Conservation (phyloP, 2,888 invertebrate genomes). For the Cordylochernes scorpioides region DNA sequence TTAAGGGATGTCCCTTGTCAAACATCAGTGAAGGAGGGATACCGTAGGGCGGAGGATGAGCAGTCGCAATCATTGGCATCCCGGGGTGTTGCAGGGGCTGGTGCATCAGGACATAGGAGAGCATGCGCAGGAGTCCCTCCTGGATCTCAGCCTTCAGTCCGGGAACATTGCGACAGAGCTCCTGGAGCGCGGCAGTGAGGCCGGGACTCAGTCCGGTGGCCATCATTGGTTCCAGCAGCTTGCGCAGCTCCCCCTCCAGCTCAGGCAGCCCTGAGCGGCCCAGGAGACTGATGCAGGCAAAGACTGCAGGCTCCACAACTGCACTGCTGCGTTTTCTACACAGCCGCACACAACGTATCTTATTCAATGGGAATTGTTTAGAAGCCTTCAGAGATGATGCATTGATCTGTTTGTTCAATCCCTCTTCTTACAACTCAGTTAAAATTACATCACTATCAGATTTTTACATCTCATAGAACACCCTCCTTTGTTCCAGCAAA, state of each 20-base stretch:
- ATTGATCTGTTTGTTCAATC: neutral
- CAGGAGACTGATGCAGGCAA: constrained; percentile 69
- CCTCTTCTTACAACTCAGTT: neutral
- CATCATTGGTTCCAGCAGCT: constrained; percentile 68
- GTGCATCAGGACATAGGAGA: constrained; percentile 68
- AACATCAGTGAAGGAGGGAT: too few relatives aligned
- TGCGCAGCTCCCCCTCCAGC: constrained; percentile 47
- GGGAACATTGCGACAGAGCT: constrained; percentile 64
- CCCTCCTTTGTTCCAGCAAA: neutral
- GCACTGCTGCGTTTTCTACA: too few relatives aligned
- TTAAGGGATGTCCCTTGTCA: too few relatives aligned
- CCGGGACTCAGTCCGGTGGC: constrained; percentile 67
- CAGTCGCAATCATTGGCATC: constrained; percentile 18
- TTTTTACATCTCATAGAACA: neutral
- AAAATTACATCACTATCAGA: neutral
- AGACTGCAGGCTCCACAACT: constrained; percentile 57
- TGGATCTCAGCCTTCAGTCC: constrained; percentile 65
- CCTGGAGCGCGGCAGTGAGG: constrained; percentile 63
- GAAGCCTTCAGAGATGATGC: too few relatives aligned
- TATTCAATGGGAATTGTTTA: too few relatives aligned
- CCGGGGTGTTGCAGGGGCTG: constrained; percentile 55
- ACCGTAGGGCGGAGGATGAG: constrained; percentile 3
- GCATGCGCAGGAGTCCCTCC: constrained; percentile 64
- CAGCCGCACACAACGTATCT: too few relatives aligned
- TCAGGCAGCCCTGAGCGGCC: constrained; percentile 57